phyloP scores from a whole-genome alignment of 2,888 invertebrate species.

The Acleris cristana region DNA sequence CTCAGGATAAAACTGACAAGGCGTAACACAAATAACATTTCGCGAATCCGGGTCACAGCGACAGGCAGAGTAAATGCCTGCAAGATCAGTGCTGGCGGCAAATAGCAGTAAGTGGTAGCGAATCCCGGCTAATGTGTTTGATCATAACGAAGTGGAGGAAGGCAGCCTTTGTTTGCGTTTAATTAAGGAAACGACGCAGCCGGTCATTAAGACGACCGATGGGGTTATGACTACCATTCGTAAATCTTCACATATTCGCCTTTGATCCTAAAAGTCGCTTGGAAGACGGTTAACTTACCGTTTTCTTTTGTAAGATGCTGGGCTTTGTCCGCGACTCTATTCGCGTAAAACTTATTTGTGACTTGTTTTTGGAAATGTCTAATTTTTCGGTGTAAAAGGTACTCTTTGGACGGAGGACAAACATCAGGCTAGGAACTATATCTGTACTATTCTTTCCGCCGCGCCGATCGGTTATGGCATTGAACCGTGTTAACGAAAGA shows the following conservation, averaged over 20 bases:
- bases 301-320: not conserved
- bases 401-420: too few species aligned
- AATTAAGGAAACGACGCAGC: conserved; percentile 67
- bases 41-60: conserved; percentile 19
- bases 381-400: too few species aligned
- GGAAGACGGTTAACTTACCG: not conserved
- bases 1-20: conserved; percentile 16
- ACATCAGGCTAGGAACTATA: too few species aligned
- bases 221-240: conserved; percentile 54
- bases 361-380: too few species aligned
- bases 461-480: too few species aligned
- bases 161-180: conserved; percentile 72
- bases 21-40: conserved; percentile 23
- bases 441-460: too few species aligned
- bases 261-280: not conserved
- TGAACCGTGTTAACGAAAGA: too few species aligned
- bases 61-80: conserved; percentile 27
- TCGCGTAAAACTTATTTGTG: too few species aligned
- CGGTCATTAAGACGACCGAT: conserved; percentile 63
- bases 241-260: conserved; percentile 29
- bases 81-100: conserved; percentile 28
- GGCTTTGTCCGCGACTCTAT: too few species aligned
- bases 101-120: conserved; percentile 53
- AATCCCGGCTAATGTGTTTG: conserved; percentile 69
- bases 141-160: conserved; percentile 61